phyloP scores from a whole-genome alignment of 2,888 invertebrate genomes.

The Cyclophora albipunctata region DNA sequence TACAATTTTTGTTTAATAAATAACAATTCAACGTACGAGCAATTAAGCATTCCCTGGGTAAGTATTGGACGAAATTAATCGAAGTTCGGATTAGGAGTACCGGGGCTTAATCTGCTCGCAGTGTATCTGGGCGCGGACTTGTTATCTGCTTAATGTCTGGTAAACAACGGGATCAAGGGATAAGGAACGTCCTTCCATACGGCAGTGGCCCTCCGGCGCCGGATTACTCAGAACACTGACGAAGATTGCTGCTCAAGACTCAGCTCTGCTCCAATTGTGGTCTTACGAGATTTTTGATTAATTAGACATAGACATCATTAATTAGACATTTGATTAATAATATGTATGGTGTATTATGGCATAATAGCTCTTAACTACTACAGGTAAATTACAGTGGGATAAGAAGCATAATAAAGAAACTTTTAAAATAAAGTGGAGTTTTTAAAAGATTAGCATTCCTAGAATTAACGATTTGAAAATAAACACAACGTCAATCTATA shows the following conservation, averaged over 20 bases:
- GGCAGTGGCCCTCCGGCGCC: constrained; percentile 64
- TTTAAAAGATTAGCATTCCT: no score
- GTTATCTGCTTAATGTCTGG: constrained; percentile 77
- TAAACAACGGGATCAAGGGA: constrained; percentile 77
- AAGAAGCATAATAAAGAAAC: no score
- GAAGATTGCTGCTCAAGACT: constrained; percentile 57
- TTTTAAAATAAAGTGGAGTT: no score
- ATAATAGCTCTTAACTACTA: no score
- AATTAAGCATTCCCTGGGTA: constrained; percentile 55
- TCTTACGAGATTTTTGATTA: no score
- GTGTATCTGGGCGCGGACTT: constrained; percentile 72
- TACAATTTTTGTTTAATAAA: constrained; percentile 18
- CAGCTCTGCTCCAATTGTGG: not conserved
- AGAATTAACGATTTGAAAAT: no score
- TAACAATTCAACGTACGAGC: constrained; percentile 44
- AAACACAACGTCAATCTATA: no score
- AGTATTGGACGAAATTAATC: constrained; percentile 75
- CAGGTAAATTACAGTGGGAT: no score
- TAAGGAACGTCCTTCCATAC: constrained; percentile 72
- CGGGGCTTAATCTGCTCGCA: constrained; percentile 68
- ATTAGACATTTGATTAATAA: no score
- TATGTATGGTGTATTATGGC: no score
- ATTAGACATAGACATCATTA: no score
- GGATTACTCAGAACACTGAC: constrained; percentile 59
- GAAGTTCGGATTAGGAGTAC: constrained; percentile 70